Conservation (phyloP, 2,113 vertebrate species). For the Lepus timidus region DNA sequence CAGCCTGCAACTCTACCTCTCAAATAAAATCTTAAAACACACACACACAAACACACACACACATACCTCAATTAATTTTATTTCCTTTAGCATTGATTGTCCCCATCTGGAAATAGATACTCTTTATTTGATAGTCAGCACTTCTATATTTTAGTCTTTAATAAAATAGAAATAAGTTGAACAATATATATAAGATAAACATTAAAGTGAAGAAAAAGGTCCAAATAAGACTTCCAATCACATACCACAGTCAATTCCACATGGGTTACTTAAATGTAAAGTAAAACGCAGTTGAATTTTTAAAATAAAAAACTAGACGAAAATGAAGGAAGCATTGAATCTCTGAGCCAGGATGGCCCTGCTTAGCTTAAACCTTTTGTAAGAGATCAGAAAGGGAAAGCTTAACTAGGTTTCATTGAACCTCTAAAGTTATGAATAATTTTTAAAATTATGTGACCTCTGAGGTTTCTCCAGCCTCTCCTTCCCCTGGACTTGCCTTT, state of each 20-base stretch:
- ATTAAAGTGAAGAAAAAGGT: not conserved
- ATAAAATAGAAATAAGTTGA: constrained; percentile 33
- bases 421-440: not conserved
- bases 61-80: not conserved
- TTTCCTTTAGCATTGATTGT: not conserved
- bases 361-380: constrained; percentile 16
- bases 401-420: not conserved
- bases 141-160: not conserved
- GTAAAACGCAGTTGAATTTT: constrained; percentile 28
- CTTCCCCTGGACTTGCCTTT: not conserved
- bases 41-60: too few species aligned
- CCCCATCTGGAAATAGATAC: not conserved
- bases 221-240: not conserved
- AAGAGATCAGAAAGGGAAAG: not conserved
- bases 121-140: not conserved
- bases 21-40: too few species aligned
- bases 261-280: constrained; percentile 2
- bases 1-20: too few species aligned
- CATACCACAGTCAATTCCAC: constrained; percentile 25
- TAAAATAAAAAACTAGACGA: constrained; percentile 48
- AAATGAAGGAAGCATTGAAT: constrained; percentile 29
- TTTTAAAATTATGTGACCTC: not conserved
- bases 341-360: not conserved
- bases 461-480: not conserved
- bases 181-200: not conserved